A percentile compares a stretch with the other conserved stretches of the same genome.
Evolutionary conservation across 30 jellyfish, hydroid and myxozoan genomes (phyloP).

Genomic region (Catostylus mosaicus): DNA sequence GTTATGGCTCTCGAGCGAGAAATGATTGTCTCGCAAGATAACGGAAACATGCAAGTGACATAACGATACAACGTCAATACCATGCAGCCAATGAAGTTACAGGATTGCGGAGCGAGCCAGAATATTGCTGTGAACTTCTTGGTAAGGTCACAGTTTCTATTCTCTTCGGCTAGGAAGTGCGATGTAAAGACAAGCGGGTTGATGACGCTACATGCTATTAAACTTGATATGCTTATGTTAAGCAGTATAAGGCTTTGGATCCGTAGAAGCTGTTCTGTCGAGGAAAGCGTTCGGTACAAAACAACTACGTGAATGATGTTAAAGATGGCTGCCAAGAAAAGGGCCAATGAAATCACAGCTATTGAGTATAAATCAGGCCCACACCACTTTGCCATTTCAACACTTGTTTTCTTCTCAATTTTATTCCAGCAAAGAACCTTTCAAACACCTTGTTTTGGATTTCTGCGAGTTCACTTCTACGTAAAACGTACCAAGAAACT

Average conservation of each 20-base stretch:
- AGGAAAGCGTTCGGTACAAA: conserved; percentile 3
- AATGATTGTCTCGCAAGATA: neutral
- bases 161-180: neutral
- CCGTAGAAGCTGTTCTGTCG: neutral
- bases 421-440: too few relatives aligned
- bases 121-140: conserved; percentile 5
- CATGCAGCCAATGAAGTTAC: conserved; percentile 16
- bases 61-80: conserved; percentile 10
- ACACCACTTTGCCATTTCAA: neutral
- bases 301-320: neutral
- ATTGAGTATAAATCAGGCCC: conserved; percentile 4
- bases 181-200: neutral
- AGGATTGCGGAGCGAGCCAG: conserved; percentile 35
- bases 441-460: too few relatives aligned
- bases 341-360: neutral
- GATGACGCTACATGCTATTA: conserved; percentile 2
- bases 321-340: neutral
- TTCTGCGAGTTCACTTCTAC: too few relatives aligned
- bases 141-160: neutral
- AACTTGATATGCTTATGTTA: conserved; percentile 9
- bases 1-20: neutral
- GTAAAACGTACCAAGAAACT: too few relatives aligned
- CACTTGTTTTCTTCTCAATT: too few relatives aligned
- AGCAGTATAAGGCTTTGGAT: conserved; percentile 9
- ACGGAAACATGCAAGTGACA: conserved; percentile 4